Base-by-base conservation (phyloP, 2,888 invertebrate species). In the Drosophila setosimentum region DNA sequence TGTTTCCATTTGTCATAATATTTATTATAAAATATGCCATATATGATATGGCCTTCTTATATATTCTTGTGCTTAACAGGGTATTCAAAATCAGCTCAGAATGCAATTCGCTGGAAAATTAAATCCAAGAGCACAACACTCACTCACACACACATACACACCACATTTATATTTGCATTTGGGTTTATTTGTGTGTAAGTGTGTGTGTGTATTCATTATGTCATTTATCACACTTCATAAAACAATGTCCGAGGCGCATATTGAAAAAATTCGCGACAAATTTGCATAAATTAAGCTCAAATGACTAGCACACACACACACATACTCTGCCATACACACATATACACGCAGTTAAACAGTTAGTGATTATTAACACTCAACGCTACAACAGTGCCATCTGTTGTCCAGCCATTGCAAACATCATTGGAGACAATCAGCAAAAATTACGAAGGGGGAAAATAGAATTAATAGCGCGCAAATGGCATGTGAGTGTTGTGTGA, bases 71-170 rank as follows among this genome's bases (percentile, higher is more conserved):
- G 16, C 3, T 21, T 21, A 33, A n/a, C 33, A 58, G 67, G 58
- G 57, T 58, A 68, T 40, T 11, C 8, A 3, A 76, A 83, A 73
- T 73, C 78, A 53, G 54, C 35, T 54, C 58, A 45, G 54, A 68
- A 32, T 48, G 72, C 81, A 82, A 69, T 77, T 59, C 60, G 68
- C 54, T 76, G 86, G 86, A 86, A 85, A 87, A 85, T 85, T 73
- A 73, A 85, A 81, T 87, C 58, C 78, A 70, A 78, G 48, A 63
- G 24, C 62, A 59, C 45, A 37, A 32, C 59, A 69, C 48, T 21
- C 30, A 29, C 53, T 45, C 40, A 53, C 24, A 11, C 16, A 18
- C 27, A 49, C 29, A 33, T 33, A 33, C 18, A 16, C 27, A 27
- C 8, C n/a, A 24, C 27, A 27, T 18, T 40, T 24, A 16, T 24